These are phyloP conservation scores for Acanthosepion esculentum DNA, from an alignment of 2,888 invertebrate genomes.

Conservation along the genomic window DNA sequence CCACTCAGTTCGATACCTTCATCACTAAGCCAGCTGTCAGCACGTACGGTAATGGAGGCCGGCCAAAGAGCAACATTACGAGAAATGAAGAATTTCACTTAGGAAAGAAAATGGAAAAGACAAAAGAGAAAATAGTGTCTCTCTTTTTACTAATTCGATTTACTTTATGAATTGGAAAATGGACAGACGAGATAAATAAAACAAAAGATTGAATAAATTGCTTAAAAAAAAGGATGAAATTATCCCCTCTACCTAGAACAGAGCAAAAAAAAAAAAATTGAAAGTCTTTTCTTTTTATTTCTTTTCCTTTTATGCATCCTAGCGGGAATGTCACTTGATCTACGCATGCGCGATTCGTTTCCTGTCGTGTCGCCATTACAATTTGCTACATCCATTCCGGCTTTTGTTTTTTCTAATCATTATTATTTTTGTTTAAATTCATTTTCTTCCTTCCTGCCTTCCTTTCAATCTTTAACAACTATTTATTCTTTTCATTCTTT, in stretches of 20 bases:
- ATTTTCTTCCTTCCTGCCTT: background rate
- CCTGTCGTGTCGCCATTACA: background rate
- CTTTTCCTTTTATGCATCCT: background rate
- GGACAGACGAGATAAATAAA: conserved; percentile 11
- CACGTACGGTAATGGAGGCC: background rate
- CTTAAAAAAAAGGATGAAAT: background rate
- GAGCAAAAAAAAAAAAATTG: background rate
- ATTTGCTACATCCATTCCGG: background rate
- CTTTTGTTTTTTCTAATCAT: background rate
- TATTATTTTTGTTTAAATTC: background rate
- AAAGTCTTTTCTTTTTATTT: background rate
- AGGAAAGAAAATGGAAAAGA: too few relatives aligned
- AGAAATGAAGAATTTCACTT: too few relatives aligned
- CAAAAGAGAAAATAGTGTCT: too few relatives aligned
- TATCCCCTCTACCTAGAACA: background rate
- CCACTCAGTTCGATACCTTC: background rate
- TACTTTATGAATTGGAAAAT: background rate
- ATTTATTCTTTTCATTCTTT: too few relatives aligned
- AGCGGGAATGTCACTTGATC: background rate
- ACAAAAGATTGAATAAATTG: background rate
- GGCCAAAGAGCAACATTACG: too few relatives aligned
- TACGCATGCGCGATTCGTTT: background rate
- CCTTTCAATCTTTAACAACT: background rate
- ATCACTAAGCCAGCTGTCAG: background rate
- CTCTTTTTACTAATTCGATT: background rate